Conservation (phyloP, 2,888 invertebrate species). For the Horisme vitalbata region DNA sequence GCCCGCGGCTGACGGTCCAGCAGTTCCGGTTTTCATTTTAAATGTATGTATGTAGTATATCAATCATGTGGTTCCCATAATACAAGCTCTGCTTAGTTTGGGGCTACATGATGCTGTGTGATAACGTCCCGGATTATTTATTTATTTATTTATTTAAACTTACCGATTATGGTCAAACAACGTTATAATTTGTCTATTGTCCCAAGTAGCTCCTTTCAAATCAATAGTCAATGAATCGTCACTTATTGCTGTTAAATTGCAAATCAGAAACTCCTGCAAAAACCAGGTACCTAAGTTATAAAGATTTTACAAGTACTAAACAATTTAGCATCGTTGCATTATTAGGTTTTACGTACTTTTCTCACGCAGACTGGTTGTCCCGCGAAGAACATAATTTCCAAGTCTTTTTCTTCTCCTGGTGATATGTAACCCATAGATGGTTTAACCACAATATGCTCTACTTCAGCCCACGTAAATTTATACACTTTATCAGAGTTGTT, state of each 20-base stretch:
- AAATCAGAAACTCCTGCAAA: conserved; percentile 54
- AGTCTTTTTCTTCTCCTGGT: conserved; percentile 75
- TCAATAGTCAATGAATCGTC: conserved; percentile 62
- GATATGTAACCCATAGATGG: conserved; percentile 73
- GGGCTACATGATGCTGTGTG: no score
- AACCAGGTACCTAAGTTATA: no score
- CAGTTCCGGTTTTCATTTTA: no score
- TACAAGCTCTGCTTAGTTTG: no score
- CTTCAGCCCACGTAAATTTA: conserved; percentile 63
- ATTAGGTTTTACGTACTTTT: conserved; percentile 48
- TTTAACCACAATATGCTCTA: conserved; percentile 58
- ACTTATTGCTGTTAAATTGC: conserved; percentile 55
- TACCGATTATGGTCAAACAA: conserved; percentile 62
- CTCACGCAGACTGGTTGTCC: conserved; percentile 50
- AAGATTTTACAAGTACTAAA: no score
- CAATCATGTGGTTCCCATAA: no score
- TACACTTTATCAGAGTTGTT: conserved; percentile 77
- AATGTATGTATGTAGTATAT: no score
- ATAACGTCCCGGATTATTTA: no score
- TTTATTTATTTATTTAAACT: conserved; percentile 1
- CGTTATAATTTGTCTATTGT: conserved; percentile 70
- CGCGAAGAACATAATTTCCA: conserved; percentile 68
- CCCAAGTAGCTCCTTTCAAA: conserved; percentile 67
- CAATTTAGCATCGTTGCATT: no score
- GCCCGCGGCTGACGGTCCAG: no score